Conservation (phyloP, 1,140 invertebrate genomes). For the Drosophila willistoni region DNA sequence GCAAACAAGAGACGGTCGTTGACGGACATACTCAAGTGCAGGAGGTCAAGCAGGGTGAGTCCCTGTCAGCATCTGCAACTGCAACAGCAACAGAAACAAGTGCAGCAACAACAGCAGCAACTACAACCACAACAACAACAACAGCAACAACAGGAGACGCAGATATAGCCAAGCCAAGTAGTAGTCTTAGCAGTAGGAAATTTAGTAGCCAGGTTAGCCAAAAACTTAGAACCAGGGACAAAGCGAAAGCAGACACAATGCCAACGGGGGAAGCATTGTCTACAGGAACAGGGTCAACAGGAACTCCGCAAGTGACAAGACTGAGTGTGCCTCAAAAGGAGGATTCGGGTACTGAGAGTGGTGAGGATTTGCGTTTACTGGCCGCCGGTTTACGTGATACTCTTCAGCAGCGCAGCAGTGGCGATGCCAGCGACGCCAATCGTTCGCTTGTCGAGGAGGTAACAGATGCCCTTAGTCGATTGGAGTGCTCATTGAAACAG, state of each 20-base stretch:
- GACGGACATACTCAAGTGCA: constrained; percentile 30
- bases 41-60: constrained; percentile 65
- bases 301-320: constrained; percentile 49
- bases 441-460: constrained; percentile 89
- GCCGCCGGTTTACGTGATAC: constrained; percentile 78
- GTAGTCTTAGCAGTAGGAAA: constrained; percentile 50
- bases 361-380: constrained; percentile 85
- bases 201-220: constrained; percentile 64
- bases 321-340: constrained; percentile 82
- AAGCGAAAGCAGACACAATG: constrained; percentile 43
- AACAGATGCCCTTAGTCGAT: constrained; percentile 88
- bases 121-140: constrained; percentile 28
- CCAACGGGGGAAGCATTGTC: constrained; percentile 19
- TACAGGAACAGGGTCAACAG: neutral
- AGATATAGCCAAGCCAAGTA: constrained; percentile 3
- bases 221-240: constrained; percentile 51
- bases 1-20: constrained; percentile 16
- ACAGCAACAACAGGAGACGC: constrained; percentile 31
- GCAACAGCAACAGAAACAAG: constrained; percentile 27
- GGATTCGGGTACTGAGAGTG: constrained; percentile 88
- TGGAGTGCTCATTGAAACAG: constrained; percentile 88
- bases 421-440: constrained; percentile 57
- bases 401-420: constrained; percentile 64
- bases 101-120: constrained; percentile 40
- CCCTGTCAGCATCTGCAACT: constrained; percentile 48